These are phyloP conservation scores for Micropoecilia bifurca DNA, from an alignment of 2,797 vertebrate species.

Conservation along the genomic window DNA sequence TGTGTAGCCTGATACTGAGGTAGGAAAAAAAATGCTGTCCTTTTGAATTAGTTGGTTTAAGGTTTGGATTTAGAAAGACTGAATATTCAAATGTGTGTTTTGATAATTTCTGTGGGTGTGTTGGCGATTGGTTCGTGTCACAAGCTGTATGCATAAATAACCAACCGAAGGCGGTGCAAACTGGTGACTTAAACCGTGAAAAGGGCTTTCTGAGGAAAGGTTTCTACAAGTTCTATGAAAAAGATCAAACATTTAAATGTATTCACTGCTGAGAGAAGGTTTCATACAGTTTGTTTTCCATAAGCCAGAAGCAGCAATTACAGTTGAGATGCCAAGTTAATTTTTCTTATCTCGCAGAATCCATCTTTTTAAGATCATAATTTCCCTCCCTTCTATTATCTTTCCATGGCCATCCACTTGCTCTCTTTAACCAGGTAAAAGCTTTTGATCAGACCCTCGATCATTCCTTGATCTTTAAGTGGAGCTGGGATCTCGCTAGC, in stretches of 20 bases:
- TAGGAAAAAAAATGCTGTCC: background rate
- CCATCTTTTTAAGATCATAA: constrained; percentile 25
- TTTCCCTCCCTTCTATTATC: constrained; percentile 61
- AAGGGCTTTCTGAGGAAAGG: constrained; percentile 18
- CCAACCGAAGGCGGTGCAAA: constrained; percentile 24
- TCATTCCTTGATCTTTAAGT: constrained; percentile 31
- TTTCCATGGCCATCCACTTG: constrained; percentile 10
- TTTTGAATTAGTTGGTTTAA: constrained; percentile 3
- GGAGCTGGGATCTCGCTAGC: constrained; percentile 47
- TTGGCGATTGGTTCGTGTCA: constrained; percentile 40
- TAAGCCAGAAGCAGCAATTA: constrained; percentile 12
- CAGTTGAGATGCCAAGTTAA: background rate
- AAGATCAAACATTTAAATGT: background rate
- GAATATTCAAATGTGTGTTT: constrained; percentile 29
- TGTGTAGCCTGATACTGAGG: background rate
- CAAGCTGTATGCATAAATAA: constrained; percentile 48
- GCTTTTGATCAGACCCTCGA: constrained; percentile 46
- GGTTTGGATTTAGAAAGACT: constrained; percentile 25
- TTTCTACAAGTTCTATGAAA: background rate
- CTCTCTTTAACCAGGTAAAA: constrained; percentile 53
- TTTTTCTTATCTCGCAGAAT: constrained; percentile 18
- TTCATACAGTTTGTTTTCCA: constrained; percentile 14
- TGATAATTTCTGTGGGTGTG: constrained; percentile 48
- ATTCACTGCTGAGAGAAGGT: background rate
- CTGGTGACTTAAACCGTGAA: constrained; percentile 31